A percentile compares a stretch with the other conserved stretches of the same genome.
Evolutionary conservation across 1,140 invertebrate genomes (phyloP).

Genomic region (Panagrolaimus sp.): DNA sequence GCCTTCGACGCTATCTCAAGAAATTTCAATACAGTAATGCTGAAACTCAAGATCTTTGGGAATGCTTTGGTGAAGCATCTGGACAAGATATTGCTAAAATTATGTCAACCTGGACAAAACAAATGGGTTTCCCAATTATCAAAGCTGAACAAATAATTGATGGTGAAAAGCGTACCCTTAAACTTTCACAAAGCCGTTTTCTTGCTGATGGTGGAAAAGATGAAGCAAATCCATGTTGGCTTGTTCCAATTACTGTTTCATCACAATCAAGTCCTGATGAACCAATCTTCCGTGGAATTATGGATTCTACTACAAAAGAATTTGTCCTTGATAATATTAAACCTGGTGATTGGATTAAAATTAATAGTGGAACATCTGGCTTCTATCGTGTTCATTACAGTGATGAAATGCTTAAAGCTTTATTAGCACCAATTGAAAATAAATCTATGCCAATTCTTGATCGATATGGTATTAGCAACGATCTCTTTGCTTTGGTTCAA

Average conservation of each 20-base stretch:
- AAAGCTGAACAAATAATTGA: conserved; percentile 54
- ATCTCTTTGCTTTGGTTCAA: conserved; percentile 76
- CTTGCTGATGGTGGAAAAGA: conserved; percentile 37
- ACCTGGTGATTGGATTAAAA: conserved; percentile 44
- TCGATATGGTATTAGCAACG: conserved; percentile 80
- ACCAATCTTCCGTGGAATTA: conserved; percentile 58
- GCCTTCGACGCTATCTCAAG: conserved; percentile 85
- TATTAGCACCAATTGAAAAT: conserved; percentile 74
- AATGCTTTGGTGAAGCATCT: conserved; percentile 77
- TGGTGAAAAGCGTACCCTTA: conserved; percentile 26
- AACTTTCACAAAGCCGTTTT: conserved; percentile 34
- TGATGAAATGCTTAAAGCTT: conserved; percentile 69
- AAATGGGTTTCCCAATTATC: conserved; percentile 80
- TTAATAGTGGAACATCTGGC: conserved; percentile 62
- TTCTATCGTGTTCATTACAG: conserved; percentile 75
- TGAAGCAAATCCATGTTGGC: conserved; percentile 31
- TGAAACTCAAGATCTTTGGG: conserved; percentile 88
- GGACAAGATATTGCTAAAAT: conserved; percentile 80
- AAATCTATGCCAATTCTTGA: conserved; percentile 78
- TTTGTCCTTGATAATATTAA: not conserved
- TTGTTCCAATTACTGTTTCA: conserved; percentile 76
- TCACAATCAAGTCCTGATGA: conserved; percentile 69
- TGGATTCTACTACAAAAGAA: not conserved
- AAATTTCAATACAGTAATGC: conserved; percentile 83
- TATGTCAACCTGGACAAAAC: conserved; percentile 89